Evolutionary conservation across 2,113 vertebrate species (phyloP), one percentile per base, ranked within the genome.

Genomic region (Oxyura jamaicensis): DNA sequence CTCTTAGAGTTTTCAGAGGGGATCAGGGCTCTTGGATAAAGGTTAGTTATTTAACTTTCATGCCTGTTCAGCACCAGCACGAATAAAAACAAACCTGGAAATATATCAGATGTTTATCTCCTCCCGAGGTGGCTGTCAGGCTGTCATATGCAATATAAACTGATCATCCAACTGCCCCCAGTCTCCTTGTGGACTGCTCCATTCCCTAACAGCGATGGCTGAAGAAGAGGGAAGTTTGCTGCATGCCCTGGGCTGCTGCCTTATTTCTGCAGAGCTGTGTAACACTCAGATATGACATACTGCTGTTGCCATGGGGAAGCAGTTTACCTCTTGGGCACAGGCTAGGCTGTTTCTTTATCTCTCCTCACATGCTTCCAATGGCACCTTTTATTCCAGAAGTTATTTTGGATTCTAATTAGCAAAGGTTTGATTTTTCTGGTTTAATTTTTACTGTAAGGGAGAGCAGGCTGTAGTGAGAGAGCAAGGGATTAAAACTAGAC

Each of bases 281-380:
- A 83, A 55, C 2, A 1, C 75, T 74, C 35, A 6, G 22, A n/a
- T 53, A 10, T 2, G 11, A 35, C 41, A 19, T 0, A 0, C 75
- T 75, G 73, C 66, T 1, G 23, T 90, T 92, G 93, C 77, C 86
- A 76, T 42, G 66, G 88, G 88, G 86, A 88, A 96, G 66, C 73
- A 63, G 58, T 52, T 94, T 79, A 76, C 31, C 80, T 87, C 80
- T 59, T 3, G 8, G 86, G 69, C 65, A 69, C 7, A 4, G 29
- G 31, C 79, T 68, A 7, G 65, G 58, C 71, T 82, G 48, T 52
- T 83, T 21, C 67, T 75, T 86, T 86, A 4, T 74, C 73, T 86
- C 44, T 76, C 22, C 25, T 88, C 6, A 1, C 11, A 8, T 68
- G 60, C 55, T 44, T 78, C 41, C 41, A 46, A 26, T 25, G 62